Base-by-base conservation (phyloP, 2,797 vertebrate genomes). In the Atherinosoma microstoma region DNA sequence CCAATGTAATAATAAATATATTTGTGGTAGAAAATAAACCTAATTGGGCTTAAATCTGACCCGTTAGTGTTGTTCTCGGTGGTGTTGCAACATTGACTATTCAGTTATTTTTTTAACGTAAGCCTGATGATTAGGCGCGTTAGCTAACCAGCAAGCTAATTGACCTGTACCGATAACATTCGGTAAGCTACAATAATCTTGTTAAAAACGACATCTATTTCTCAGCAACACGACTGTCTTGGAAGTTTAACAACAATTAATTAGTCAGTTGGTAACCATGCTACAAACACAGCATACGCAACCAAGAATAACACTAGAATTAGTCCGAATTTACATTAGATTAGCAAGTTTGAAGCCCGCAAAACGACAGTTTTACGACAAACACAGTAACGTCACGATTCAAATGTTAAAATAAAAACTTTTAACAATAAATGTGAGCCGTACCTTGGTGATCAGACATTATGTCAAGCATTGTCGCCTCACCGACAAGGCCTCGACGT, bases 361-460 rank as follows among this genome's bases (percentile, higher is more conserved):
- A 58, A 84, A 82, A 86, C 65, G 60, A 27, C 65, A 38, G 2
- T 58, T 79, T 73, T 68, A 16, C 71, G 35, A 38, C 20, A 3
- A 42, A 53, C 20, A 59, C 3, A 64, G 35, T 27, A 27, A 27
- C 24, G 62, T 12, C 20, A 12, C 15, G 29, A 0, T 0, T 1
- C 4, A 24, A 8, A 20, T 12, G 4, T 22, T 57, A 3, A 5
- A n/a, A 32, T 38, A 30, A 49, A 6, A 0, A 2, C 0, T 32
- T 22, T 7, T 0, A 22, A 3, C 2, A 2, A 32, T 30, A 16
- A 2, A 4, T 16, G 1, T 22, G 0, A 64, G 66, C 86, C 90
- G 30, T 92, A 96, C 95, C 95, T 95, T 96, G 95, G 93, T 96
- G 95, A 78, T 96, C 95, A 63, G 95, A 95, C 95, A 95, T 95